Conservation (phyloP, 2,888 invertebrate species). For the Augochlorella aurata region DNA sequence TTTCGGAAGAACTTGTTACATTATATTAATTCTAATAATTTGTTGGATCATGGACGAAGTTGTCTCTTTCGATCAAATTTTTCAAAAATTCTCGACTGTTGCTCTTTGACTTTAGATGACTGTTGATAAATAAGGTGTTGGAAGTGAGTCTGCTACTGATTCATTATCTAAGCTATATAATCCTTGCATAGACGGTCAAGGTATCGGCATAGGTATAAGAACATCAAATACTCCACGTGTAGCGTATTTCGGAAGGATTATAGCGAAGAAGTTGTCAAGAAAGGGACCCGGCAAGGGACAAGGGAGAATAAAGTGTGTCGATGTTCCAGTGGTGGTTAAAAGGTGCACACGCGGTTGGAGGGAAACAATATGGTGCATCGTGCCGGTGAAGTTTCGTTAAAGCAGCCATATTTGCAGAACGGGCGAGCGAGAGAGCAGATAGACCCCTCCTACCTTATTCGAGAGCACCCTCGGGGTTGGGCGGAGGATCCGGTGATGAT, state of each 20-base stretch:
- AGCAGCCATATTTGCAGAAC: constrained; percentile 80
- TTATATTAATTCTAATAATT: too few species aligned
- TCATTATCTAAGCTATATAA: too few species aligned
- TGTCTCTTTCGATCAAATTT: too few species aligned
- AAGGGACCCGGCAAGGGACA: not conserved
- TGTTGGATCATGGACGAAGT: too few species aligned
- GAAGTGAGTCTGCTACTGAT: too few species aligned
- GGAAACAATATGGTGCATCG: constrained; percentile 72
- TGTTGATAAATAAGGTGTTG: too few species aligned
- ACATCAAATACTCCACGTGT: too few species aligned
- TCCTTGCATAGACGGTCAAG: too few species aligned
- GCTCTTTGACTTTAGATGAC: too few species aligned
- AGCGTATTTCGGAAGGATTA: not conserved
- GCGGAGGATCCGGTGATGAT: constrained; percentile 73
- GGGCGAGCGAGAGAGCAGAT: constrained; percentile 55
- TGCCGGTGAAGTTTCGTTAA: constrained; percentile 73
- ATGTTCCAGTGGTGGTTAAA: constrained; percentile 39
- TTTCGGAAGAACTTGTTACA: too few species aligned
- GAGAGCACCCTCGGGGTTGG: constrained; percentile 76
- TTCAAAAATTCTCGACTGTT: too few species aligned
- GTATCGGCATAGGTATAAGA: too few species aligned
- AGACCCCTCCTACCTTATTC: constrained; percentile 68
- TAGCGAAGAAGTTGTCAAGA: not conserved
- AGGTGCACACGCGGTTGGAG: constrained; percentile 51
- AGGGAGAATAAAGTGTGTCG: not conserved